These are phyloP conservation scores for Pachyseris speciosa DNA, from an alignment of 64 coral and sea anemone genomes.

Conservation along the genomic window DNA sequence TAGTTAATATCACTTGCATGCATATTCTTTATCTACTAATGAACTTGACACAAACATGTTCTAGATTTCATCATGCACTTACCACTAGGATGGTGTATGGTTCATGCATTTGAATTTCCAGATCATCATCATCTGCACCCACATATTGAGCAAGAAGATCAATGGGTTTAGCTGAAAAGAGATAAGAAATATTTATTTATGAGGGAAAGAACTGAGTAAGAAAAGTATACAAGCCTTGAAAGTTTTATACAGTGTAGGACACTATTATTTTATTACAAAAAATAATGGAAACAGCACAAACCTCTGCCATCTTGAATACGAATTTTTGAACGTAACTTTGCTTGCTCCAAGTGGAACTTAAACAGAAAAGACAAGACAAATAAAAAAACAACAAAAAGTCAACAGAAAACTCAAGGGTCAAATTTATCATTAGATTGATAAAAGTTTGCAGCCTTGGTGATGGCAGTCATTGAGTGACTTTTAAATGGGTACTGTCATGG, in stretches of 20 bases:
- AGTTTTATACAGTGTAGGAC: no score
- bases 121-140: slow-evolving; percentile 79
- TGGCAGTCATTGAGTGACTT: no score
- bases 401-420: not conserved
- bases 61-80: not conserved
- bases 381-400: not conserved
- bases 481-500: no score
- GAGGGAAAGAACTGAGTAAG: no score
- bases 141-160: slow-evolving; percentile 98
- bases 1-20: not conserved
- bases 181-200: no score
- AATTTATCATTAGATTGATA: not conserved
- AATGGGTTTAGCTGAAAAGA: slow-evolving; percentile 94
- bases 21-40: not conserved
- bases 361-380: not conserved
- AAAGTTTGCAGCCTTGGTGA: no score
- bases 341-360: slow-evolving; percentile 96
- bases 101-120: slow-evolving; percentile 99
- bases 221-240: no score
- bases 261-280: not conserved
- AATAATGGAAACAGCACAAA: not conserved
- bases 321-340: slow-evolving; percentile 92
- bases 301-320: slow-evolving; percentile 93
- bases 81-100: slow-evolving; percentile 96
- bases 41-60: not conserved